phyloP scores from a whole-genome alignment of 2,888 invertebrate species.

The Hemaris fuciformis region DNA sequence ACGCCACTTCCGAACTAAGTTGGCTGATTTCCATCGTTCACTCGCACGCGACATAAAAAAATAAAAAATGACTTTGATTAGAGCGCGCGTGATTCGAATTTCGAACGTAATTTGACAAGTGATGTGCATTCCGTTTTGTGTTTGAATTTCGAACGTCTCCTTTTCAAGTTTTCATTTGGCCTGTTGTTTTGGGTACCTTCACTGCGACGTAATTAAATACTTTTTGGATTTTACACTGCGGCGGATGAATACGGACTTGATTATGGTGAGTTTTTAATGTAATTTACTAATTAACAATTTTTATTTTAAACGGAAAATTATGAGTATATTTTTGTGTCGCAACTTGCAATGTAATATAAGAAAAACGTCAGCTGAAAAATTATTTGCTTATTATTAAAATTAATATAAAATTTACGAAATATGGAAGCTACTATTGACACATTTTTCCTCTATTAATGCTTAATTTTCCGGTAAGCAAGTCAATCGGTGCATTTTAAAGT shows the following conservation, averaged over 20 bases:
- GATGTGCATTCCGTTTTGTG: conserved; percentile 36
- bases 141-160: conserved; percentile 11
- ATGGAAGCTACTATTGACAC: too few relatives aligned
- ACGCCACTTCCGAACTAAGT: conserved; percentile 29
- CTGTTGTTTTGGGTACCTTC: conserved; percentile 11
- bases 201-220: conserved; percentile 24
- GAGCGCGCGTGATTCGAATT: conserved; percentile 32
- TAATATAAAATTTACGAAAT: too few relatives aligned
- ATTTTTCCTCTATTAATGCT: neutral
- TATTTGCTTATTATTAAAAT: too few relatives aligned
- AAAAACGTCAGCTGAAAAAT: too few relatives aligned
- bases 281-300: neutral
- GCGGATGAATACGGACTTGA: conserved; percentile 27
- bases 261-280: conserved; percentile 32
- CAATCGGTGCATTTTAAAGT: neutral
- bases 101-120: conserved; percentile 31
- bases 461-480: neutral
- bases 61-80: conserved; percentile 34
- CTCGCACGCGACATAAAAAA: conserved; percentile 39
- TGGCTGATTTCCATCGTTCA: conserved; percentile 29
- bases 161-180: conserved; percentile 16
- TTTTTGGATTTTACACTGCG: conserved; percentile 30
- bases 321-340: neutral
- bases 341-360: too few relatives aligned
- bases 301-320: neutral